Conservation (phyloP, 2,797 vertebrate genomes). For the Dallia pectoralis region DNA sequence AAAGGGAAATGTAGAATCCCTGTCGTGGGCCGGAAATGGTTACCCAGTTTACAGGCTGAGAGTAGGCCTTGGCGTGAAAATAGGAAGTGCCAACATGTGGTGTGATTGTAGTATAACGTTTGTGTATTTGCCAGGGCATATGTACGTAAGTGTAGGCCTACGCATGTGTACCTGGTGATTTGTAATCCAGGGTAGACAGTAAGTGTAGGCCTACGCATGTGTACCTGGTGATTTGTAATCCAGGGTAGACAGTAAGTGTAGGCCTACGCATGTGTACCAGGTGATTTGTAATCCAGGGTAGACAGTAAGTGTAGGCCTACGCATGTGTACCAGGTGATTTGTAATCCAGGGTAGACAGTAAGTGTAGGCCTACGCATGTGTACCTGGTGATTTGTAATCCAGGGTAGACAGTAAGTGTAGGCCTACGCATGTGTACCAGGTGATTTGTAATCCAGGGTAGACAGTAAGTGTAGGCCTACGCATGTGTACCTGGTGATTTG, state of each 20-base stretch:
- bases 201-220: too few species aligned
- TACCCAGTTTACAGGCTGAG: constrained; percentile 32
- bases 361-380: neutral
- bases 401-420: constrained; percentile 8
- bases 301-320: neutral
- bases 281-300: constrained; percentile 25
- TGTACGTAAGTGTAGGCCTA: neutral
- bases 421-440: neutral
- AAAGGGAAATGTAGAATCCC: constrained; percentile 36
- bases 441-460: constrained; percentile 25
- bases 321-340: constrained; percentile 17
- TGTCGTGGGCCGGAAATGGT: constrained; percentile 53
- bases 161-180: constrained; percentile 18
- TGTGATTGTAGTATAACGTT: neutral
- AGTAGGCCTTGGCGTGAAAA: constrained; percentile 31
- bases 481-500: constrained; percentile 18
- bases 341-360: constrained; percentile 7
- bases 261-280: neutral
- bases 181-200: constrained; percentile 48
- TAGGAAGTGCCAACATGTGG: constrained; percentile 19
- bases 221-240: constrained; percentile 20
- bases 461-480: neutral
- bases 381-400: constrained; percentile 19
- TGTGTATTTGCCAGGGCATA: neutral
- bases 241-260: constrained; percentile 6